Base-by-base conservation (phyloP, 2,888 invertebrate genomes). In the Sarcophaga rosellei region DNA sequence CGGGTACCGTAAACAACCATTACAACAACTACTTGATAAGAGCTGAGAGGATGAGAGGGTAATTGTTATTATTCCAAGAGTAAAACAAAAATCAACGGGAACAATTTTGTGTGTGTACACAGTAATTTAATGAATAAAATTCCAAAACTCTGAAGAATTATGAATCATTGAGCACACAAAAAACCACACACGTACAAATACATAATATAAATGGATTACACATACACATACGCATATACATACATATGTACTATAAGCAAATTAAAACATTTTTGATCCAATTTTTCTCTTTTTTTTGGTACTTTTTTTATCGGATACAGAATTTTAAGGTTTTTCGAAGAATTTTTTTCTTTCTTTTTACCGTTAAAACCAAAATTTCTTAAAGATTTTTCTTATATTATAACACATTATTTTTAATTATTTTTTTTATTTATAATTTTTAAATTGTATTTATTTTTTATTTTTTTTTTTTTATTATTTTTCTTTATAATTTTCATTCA, bases 161-260 rank as follows among this genome's bases (percentile, higher is more conserved):
- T 86, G 86, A 86, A 86, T 86, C 86, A 86, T 86, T 61, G 84
- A 81, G 15, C 53, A 53, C 61, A 61, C 62, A 76, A 8, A 20
- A 12, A 68, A 66, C 17, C 35, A 10, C 35, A 35, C 35, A 35
- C 35, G 8, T 10, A 35, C 35, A 35, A 35, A 35, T 35, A 35
- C 25, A 25, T 25, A 25, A 25, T 25, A 47, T 15, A 47, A 47
- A 5, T 12, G 10, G 47, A 25, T 25, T 47, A 47, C 3, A 47
- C 47, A 47, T 35, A 66, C 66, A 17, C n/a, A 45, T 78, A 47
- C 61, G 62, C 62, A 53, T 62, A 47, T 77, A 47, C 47, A 23
- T 59, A 65, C 35, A 35, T 35, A 25, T 3, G 3, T 35, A 6
- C 0, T 35, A 35, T 35, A 35, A 35, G 35, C 35, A 63, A 77